Evolutionary conservation across 1,140 invertebrate genomes (phyloP), one percentile per base, ranked within the genome.

Genomic region (Portunus trituberculatus): DNA sequence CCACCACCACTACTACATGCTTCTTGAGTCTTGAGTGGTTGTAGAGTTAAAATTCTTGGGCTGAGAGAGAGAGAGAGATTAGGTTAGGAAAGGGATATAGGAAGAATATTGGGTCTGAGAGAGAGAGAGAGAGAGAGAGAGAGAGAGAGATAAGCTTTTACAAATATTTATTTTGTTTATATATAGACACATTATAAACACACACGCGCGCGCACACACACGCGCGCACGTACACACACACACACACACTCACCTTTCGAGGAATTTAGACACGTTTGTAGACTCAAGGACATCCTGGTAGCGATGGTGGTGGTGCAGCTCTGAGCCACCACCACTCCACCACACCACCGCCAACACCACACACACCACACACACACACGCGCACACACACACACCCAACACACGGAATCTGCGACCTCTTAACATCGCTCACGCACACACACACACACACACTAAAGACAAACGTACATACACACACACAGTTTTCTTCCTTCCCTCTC

Each of bases 61-160:
- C 92, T 93, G 67, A 10, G 32, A 29, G 52, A 59, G 52, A 59
- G 52, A 86, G 83, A 86, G 83, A 86, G 83, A 20, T 7, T 6
- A 84, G 82, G 25, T 6, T 7, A 20, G 25, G 82, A 84, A 20
- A 84, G 82, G 25, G 82, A 84, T 6, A 76, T 12, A 76, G 67
- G n/a, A n/a, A 76, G 67, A 76, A n/a, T 14, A n/a, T 14, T 12
- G n/a, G 67, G n/a, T 12, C 12, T 12, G 83, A 86, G 83, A 86
- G 83, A 86, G 83, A 32, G 83, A 86, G 83, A 86, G 83, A 32
- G n/a, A 28, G 83, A 14, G 16, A 86, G 83, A 28, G 83, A 86
- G 16, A 86, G n/a, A 25, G 83, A 86, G 83, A 28, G n/a, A 4
- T 12, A 25, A 25, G n/a, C 8, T 20, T 59, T 59, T 12, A 59